These are phyloP conservation scores for Pharmacophagus antenor DNA, from an alignment of 2,888 invertebrate species.

Conservation along the genomic window DNA sequence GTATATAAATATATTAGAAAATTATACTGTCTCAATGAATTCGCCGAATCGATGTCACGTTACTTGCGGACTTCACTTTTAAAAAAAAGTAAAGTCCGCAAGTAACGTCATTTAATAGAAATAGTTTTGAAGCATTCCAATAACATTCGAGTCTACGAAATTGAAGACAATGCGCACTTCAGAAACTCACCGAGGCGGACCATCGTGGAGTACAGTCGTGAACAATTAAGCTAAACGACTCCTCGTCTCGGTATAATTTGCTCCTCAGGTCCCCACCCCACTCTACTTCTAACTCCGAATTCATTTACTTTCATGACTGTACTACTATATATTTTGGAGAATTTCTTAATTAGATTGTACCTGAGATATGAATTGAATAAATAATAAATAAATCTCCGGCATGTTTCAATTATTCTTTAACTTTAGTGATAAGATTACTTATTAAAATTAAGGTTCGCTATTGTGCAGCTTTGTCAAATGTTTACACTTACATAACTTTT, in stretches of 20 bases:
- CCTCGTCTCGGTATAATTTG: slow-evolving; percentile 55
- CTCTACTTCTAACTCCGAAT: slow-evolving; percentile 39
- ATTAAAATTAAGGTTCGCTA: too few relatives aligned
- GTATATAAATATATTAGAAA: too few relatives aligned
- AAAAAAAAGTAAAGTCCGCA: not conserved
- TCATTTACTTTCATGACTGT: slow-evolving; percentile 40
- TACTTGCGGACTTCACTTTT: too few relatives aligned
- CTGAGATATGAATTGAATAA: too few relatives aligned
- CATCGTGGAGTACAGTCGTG: slow-evolving; percentile 38
- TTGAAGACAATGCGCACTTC: slow-evolving; percentile 23
- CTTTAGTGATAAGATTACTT: too few relatives aligned
- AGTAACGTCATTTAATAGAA: not conserved
- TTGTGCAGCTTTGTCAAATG: too few relatives aligned
- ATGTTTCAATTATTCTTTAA: too few relatives aligned
- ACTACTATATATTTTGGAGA: not conserved
- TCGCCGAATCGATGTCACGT: too few relatives aligned
- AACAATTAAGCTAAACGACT: slow-evolving; percentile 67
- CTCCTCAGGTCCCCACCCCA: slow-evolving; percentile 49
- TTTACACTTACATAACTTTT: too few relatives aligned
- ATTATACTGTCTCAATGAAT: too few relatives aligned
- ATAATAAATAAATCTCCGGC: too few relatives aligned
- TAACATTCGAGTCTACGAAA: slow-evolving; percentile 15
- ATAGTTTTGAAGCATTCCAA: slow-evolving; percentile 12
- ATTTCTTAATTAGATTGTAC: slow-evolving; percentile 1
- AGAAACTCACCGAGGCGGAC: slow-evolving; percentile 20